These are phyloP conservation scores for Coccyzus lansbergi DNA, from an alignment of 2,797 vertebrate species.

Conservation along the genomic window DNA sequence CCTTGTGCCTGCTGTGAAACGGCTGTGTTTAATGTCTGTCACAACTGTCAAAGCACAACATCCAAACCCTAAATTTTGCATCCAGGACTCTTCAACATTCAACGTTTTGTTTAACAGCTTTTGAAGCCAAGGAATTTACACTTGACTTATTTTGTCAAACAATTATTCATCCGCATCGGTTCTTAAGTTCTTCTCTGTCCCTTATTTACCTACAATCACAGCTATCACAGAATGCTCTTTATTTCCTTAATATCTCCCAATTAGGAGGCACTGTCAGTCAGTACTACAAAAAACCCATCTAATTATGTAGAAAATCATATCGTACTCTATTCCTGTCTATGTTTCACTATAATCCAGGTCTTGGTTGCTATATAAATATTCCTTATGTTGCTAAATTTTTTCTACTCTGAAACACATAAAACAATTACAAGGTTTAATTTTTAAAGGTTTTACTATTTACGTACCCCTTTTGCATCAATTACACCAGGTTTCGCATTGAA, in stretches of 20 bases:
- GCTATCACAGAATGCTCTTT: background rate
- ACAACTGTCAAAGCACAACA: conserved; percentile 68
- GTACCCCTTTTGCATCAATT: conserved; percentile 94
- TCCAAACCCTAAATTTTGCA: background rate
- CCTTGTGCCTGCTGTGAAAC: background rate
- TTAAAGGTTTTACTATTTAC: conserved; percentile 65
- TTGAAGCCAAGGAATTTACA: background rate
- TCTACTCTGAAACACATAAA: background rate
- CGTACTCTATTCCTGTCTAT: background rate
- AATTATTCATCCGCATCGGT: background rate
- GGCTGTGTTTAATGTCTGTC: conserved; percentile 71
- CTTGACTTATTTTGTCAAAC: background rate
- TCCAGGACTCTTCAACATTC: background rate
- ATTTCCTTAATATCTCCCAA: background rate
- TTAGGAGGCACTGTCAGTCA: background rate
- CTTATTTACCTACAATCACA: background rate
- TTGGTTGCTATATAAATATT: background rate
- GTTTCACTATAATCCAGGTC: background rate
- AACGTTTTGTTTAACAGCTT: background rate
- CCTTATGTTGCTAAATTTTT: background rate
- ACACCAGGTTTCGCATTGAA: conserved; percentile 94
- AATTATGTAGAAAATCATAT: background rate
- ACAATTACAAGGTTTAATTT: background rate
- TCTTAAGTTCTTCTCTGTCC: background rate
- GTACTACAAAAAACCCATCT: background rate